Base-by-base conservation (phyloP, 2,888 invertebrate genomes). In the Leptinotarsa juncta region DNA sequence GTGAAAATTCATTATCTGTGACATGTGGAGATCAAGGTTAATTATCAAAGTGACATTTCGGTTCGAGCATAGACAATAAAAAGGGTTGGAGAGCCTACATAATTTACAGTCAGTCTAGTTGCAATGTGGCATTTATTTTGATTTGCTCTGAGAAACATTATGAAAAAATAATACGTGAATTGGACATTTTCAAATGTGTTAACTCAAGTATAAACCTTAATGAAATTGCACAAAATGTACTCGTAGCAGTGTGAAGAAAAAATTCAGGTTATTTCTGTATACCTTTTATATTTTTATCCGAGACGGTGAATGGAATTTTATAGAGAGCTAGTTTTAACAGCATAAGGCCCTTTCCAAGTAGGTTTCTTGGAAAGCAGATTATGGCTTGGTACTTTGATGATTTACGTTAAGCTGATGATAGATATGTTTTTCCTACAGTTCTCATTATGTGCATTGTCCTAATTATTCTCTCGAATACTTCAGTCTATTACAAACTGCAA, bases 31-130 rank as follows among this genome's bases (percentile, higher is more conserved):
- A 42, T 62, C 62, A 62, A 62, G 62, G 62, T 62, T 62, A 62
- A 62, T 62, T 62, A 62, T 62, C 26, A 16, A 32, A 62, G 62
- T 62, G 62, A 62, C 62, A 62, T 62, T 62, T 62, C n/a, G n/a
- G 62, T n/a, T n/a, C n/a, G 42, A 62, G 32, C 26, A 42, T 26
- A 26, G 62, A 62, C 62, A 62, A 62, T 62, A n/a, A 12, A 62
- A 62, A 62, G 62, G 42, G 42, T 62, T 32, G 26, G 62, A 62
- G 18, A 18, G 62, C 62, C 62, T 62, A 62, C 62, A 32, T 32
- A 62, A 62, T 62, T 62, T n/a, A n/a, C 57, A 62, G 62, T 60
- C 16, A 12, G 26, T 42, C 42, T 16, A 62, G 42, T 42, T 62
- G 62, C 62, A 62, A 32, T 32, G 62, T 62, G 62, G 42, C 62